Base-by-base conservation (phyloP, 1,140 invertebrate species). In the Anagrus nilaparvatae region DNA sequence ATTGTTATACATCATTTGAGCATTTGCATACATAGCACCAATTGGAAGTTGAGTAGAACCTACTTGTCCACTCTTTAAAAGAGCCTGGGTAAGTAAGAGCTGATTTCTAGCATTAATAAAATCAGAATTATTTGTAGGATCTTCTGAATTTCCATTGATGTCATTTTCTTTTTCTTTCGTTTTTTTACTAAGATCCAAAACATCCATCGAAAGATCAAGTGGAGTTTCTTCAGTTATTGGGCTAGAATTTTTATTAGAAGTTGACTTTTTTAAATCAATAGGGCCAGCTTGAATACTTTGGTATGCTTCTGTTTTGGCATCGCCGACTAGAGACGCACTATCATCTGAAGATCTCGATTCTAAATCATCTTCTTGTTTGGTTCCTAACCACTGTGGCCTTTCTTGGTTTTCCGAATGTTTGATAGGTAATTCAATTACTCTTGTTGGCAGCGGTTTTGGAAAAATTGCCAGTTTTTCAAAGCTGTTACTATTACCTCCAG, bases 161-260 rank as follows among this genome's bases (percentile, higher is more conserved):
- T 51, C 49, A 14, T 16, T 18, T 4, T 6, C 5, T 12, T 27
- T 16, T 12, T 38, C 63, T 9, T 70, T 66, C 3, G 67, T 60
- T 59, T 89, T 91, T 49, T 86, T 84, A 55, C 85, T 88, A 44
- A 93, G 74, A 65, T 93, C 89, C n/a, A 93, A 62, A 3, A 85
- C 85, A 62, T 87, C 81, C 66, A 83, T 83, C 21, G 77, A 78
- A 3, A 88, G 65, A 67, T 90, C 85, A 38, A 90, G 67, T 0
- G 84, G 82, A 8, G 72, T 69, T 37, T 82, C 75, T 5, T 67
- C 60, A n/a, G n/a, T n/a, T n/a, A 44, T 50, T 0, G 44, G 19
- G n/a, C n/a, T n/a, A n/a, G n/a, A n/a, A n/a, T n/a, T n/a, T n/a
- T n/a, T 14, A 5, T 46, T 12, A 16, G 8, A 12, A 25, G 24